Conservation (phyloP, 2,113 vertebrate species). For the Brachionichthys hirsutus region DNA sequence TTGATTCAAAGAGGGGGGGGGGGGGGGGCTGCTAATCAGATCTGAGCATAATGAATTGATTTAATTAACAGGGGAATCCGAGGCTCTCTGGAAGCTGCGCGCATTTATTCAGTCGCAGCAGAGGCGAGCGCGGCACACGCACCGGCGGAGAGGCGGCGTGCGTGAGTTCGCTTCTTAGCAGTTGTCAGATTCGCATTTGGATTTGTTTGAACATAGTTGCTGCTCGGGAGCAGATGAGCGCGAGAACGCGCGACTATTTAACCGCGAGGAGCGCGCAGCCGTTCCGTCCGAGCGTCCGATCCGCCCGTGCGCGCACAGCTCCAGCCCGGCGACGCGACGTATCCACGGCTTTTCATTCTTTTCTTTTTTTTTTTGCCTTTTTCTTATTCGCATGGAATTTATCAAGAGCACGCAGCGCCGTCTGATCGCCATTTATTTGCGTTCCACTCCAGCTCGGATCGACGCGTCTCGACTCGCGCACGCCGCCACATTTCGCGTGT, state of each 20-base stretch:
- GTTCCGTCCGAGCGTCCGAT: conserved; percentile 60
- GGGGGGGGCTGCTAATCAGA: conserved; percentile 99
- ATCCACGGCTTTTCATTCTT: conserved; percentile 60
- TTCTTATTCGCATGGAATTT: conserved; percentile 75
- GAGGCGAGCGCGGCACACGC: conserved; percentile 84
- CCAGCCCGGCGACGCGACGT: conserved; percentile 56
- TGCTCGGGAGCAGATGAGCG: conserved; percentile 84
- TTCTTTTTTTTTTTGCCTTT: conserved; percentile 29
- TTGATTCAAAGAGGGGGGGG: conserved; percentile 99
- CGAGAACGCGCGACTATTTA: conserved; percentile 70
- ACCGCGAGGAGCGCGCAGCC: conserved; percentile 64
- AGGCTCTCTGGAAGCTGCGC: conserved; percentile 95
- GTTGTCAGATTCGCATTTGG: conserved; percentile 79
- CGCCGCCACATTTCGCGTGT: conserved; percentile 41
- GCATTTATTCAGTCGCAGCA: conserved; percentile 87
- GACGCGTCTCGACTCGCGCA: conserved; percentile 56
- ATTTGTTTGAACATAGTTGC: conserved; percentile 85
- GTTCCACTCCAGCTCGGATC: conserved; percentile 60
- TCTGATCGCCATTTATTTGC: conserved; percentile 66
- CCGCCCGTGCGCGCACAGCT: conserved; percentile 50
- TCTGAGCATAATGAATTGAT: conserved; percentile 99
- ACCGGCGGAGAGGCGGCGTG: conserved; percentile 78
- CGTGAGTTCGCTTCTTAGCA: conserved; percentile 82
- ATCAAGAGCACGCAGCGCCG: conserved; percentile 62
- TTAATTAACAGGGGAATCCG: conserved; percentile 99